Conservation (phyloP, 1,140 invertebrate genomes). For the Lerema accius region DNA sequence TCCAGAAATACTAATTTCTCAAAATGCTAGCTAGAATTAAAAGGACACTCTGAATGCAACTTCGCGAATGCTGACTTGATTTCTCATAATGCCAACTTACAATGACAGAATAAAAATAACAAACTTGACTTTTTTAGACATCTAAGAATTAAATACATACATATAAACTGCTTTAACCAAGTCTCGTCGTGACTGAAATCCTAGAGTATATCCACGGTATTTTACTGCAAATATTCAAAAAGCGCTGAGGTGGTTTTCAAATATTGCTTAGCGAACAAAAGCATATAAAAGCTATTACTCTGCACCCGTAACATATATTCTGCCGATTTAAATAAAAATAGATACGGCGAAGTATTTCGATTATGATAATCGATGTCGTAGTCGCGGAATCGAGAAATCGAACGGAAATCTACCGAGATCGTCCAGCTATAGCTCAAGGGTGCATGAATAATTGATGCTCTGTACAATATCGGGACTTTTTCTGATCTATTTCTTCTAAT, state of each 20-base stretch:
- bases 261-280: background rate
- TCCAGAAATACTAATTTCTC: too few species aligned
- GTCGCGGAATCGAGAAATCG: constrained; percentile 41
- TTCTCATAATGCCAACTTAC: too few species aligned
- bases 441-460: constrained; percentile 67
- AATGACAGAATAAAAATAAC: too few species aligned
- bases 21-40: too few species aligned
- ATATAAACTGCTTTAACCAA: too few species aligned
- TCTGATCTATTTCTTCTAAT: background rate
- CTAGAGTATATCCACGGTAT: too few species aligned
- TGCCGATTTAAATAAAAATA: background rate
- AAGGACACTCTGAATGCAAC: too few species aligned
- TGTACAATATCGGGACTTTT: constrained; percentile 43
- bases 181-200: too few species aligned
- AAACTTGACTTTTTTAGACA: too few species aligned
- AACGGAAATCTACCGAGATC: constrained; percentile 57
- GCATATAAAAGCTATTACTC: background rate
- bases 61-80: too few species aligned
- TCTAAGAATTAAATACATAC: too few species aligned
- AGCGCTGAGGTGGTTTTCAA: background rate
- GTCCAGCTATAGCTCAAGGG: constrained; percentile 55
- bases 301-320: background rate
- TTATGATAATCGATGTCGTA: constrained; percentile 29
- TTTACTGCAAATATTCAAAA: background rate
- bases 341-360: constrained; percentile 5